Base-by-base conservation (phyloP, 2,113 vertebrate genomes). In the Pelecanus crispus region DNA sequence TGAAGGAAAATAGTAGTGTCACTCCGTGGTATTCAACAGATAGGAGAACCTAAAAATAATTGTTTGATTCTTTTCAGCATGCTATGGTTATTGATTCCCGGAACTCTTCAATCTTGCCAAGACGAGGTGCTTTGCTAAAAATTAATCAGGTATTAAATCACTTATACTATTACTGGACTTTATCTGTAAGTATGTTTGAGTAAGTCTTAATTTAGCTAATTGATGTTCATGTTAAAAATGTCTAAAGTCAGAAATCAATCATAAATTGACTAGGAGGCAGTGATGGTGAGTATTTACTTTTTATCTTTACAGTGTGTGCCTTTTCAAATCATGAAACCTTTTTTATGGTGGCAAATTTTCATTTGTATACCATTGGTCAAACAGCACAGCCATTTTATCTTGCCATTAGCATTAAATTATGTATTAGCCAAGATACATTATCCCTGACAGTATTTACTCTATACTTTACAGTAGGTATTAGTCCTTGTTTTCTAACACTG, bases 21-120 rank as follows among this genome's bases (percentile, higher is more conserved):
- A 4, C 19, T 81, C 14, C 6, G 6, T 78, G 40, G 9, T 28
- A 38, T 53, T 82, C 31, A 61, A 8, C 15, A 91, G 44, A 11
- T 24, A 10, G 0, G 2, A 75, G 73, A 91, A 73, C 7, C 15
- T 86, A 63, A 96, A 81, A 17, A 17, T 5, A 32, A 8, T 16
- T 10, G 24, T 72, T 58, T 58, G 6, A 0, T 94, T 92, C 83
- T 91, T 97, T 82, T 10, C 94, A 99, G 99, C 99, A 99, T 34
- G 98, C 99, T 4, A 98, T 99, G 98, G 98, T 99, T 7, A 92
- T 99, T 11, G 99, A 99, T 96, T 99, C 98, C 10, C 98, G 99
- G 83, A 99, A 99, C 84, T 99, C 99, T 21, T 98, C 99, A 17
- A 99, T 99, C 94, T 95, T 99, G 81, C 99, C 99, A 13, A 98